Base-by-base conservation (phyloP, 2,797 vertebrate species). In the Benthosema pterotum region DNA sequence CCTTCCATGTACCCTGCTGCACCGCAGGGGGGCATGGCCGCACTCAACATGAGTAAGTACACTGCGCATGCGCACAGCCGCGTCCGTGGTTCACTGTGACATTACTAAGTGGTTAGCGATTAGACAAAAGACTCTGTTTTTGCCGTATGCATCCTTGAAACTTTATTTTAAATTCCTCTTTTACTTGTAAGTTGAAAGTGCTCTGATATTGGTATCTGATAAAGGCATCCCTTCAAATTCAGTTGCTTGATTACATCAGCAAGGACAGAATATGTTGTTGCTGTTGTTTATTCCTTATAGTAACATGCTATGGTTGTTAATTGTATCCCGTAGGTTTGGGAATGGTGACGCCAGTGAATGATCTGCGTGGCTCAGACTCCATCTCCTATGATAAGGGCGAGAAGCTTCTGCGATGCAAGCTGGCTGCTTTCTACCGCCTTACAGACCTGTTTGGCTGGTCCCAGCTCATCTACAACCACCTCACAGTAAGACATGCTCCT, bases 341-440 rank as follows among this genome's bases (percentile, higher is more conserved):
- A 13, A 98, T 99, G 97, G 98, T 99, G 75, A 99, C 96, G 12
- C 98, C 98, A 0, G 96, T 99, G 74, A 99, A 99, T 51, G 98
- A 99, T 79, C 91, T 99, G 6, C 93, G 98, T 43, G 98, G 98
- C 12, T 99, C 98, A 0, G 98, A 98, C 86, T 99, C 98, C 0
- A 97, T 98, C 46, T 97, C 97, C 14, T 99, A 98, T 13, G 97
- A 99, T 69, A 99, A 99, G 79, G 98, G 95, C 13, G 98, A 99
- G 90, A 99, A 99, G 73, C 80, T 96, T 45, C 80, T 97, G 47
- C 94, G 98, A 57, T 99, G 97, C 88, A 99, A 98, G 78, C 80
- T 99, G 68, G 97, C 97, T 0, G 97, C 97, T 0, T 96, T 99
- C 75, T 96, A 99, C 76, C 93, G 98, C 14, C 92, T 99, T 50